Conservation (phyloP, 2,888 invertebrate genomes). For the Leptogaster cylindrica region DNA sequence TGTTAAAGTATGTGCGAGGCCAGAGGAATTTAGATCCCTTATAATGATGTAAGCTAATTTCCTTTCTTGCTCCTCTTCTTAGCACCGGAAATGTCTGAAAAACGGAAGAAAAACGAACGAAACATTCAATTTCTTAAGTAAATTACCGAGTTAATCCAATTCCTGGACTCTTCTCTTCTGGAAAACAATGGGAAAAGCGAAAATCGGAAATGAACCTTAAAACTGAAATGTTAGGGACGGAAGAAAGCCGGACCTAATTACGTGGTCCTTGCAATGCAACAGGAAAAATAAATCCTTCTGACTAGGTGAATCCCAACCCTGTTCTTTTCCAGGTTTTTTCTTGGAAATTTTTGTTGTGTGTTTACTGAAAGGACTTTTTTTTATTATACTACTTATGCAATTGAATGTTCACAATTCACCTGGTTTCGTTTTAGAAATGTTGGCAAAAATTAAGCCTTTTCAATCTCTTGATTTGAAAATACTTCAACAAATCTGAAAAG, state of each 20-base stretch:
- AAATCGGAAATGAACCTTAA: slow-evolving; percentile 2
- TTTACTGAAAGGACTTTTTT: neutral
- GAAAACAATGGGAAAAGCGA: slow-evolving; percentile 2
- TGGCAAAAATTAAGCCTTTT: no score
- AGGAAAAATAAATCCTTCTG: slow-evolving; percentile 5
- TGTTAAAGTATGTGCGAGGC: no score
- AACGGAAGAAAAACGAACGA: neutral
- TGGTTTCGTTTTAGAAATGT: no score
- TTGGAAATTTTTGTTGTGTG: neutral
- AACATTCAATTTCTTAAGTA: slow-evolving; percentile 15
- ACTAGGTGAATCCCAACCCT: no score
- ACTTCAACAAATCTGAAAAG: no score
- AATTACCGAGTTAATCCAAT: slow-evolving; percentile 9
- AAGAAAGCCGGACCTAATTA: slow-evolving; percentile 7
- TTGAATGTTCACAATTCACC: neutral
- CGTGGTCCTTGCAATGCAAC: neutral
- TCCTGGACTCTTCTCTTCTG: neutral
- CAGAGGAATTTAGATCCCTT: no score
- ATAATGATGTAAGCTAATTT: no score
- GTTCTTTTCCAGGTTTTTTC: neutral
- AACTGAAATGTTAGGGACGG: neutral
- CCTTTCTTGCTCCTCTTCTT: neutral
- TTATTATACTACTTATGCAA: neutral
- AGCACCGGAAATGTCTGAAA: neutral
- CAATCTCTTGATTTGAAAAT: no score